These are phyloP conservation scores for Ginglymostoma cirratum DNA, from an alignment of 2,113 vertebrate species.

Conservation along the genomic window DNA sequence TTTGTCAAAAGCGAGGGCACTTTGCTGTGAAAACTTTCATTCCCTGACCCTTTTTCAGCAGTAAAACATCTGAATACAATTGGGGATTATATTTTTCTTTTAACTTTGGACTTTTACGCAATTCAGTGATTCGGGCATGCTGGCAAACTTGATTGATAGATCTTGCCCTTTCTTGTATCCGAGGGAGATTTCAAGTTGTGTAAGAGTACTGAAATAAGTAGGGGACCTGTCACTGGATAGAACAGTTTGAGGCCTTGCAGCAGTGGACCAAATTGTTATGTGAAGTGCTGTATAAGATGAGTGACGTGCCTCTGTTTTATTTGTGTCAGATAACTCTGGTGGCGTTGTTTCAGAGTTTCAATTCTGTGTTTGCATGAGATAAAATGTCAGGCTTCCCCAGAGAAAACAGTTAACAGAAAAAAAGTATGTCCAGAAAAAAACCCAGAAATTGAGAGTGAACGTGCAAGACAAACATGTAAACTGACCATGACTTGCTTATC, in stretches of 20 bases:
- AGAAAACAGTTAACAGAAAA: neutral
- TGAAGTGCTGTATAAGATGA: neutral
- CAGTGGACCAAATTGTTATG: neutral
- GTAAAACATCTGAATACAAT: neutral
- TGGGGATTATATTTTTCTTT: neutral
- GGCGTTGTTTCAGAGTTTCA: neutral
- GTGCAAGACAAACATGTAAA: neutral
- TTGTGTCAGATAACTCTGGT: conserved; percentile 10
- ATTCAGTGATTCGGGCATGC: neutral
- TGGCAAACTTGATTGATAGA: neutral
- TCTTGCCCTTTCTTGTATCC: neutral
- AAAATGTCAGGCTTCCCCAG: neutral
- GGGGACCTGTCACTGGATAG: neutral
- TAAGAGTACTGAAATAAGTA: neutral
- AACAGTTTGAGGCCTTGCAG: neutral
- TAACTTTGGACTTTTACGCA: neutral
- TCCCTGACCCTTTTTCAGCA: neutral
- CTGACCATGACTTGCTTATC: no score
- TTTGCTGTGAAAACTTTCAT: neutral
- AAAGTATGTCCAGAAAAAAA: neutral
- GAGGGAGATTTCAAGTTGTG: neutral
- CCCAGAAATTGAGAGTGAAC: neutral
- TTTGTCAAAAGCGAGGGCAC: no score
- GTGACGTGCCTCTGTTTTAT: no score
- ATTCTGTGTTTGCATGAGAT: conserved; percentile 8